Evolutionary conservation across 2,888 invertebrate species (phyloP).

Genomic region (Drosophila seclusa): DNA sequence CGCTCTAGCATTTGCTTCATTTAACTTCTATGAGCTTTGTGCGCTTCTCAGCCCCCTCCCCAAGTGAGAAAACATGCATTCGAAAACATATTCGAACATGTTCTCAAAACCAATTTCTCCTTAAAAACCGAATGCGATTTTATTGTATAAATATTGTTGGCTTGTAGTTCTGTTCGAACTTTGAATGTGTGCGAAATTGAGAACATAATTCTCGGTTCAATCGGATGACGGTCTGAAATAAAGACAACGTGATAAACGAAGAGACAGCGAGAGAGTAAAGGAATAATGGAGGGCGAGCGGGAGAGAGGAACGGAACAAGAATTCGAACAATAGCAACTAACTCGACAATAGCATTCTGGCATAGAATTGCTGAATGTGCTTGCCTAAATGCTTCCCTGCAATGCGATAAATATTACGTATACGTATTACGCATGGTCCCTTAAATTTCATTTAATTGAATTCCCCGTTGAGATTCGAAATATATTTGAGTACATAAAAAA

Average conservation of each 20-base stretch:
- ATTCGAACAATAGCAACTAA: not conserved
- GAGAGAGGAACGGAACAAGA: not conserved
- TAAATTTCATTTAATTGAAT: not conserved
- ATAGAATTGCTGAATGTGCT: too few relatives aligned
- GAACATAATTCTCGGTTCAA: not conserved
- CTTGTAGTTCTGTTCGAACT: not conserved
- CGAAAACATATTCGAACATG: not conserved
- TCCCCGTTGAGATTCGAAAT: not conserved
- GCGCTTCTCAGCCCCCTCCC: not conserved
- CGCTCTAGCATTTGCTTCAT: constrained; percentile 16
- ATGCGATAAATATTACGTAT: not conserved
- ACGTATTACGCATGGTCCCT: not conserved
- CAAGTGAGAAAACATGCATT: not conserved
- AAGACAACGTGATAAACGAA: not conserved
- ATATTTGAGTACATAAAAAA: not conserved
- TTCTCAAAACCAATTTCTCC: not conserved
- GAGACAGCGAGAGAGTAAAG: not conserved
- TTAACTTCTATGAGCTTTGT: constrained; percentile 18
- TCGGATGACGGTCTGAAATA: not conserved
- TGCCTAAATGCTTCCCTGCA: constrained; percentile 1
- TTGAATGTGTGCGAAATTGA: not conserved
- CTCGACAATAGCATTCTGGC: not conserved
- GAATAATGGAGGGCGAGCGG: not conserved
- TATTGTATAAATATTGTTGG: not conserved
- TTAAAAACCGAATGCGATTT: rapidly evolving